Percentiles rank a stretch among this genome's conserved stretches.
phyloP scores from a whole-genome alignment of 2,888 invertebrate genomes.

The Horisme vitalbata region DNA sequence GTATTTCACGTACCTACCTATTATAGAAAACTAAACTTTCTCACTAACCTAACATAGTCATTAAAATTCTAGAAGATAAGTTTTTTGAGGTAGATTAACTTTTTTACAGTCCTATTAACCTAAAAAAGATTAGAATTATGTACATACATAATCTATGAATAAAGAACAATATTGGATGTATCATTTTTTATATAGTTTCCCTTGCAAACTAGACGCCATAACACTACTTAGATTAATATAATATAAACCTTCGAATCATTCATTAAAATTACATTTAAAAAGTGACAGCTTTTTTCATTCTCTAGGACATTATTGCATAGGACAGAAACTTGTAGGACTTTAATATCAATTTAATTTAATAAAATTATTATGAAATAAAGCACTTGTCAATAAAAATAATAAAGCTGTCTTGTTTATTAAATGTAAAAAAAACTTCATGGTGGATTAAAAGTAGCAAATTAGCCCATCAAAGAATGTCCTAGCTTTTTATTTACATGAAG shows the following conservation, averaged over 20 bases:
- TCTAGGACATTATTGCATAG: slow-evolving; percentile 8
- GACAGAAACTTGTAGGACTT: too few species aligned
- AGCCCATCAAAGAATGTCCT: too few species aligned
- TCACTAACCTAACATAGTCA: slow-evolving; percentile 78
- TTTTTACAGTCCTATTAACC: slow-evolving; percentile 82
- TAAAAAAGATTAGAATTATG: slow-evolving; percentile 78
- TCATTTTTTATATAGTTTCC: slow-evolving; percentile 44
- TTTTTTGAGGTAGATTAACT: slow-evolving; percentile 82
- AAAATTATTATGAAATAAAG: too few species aligned
- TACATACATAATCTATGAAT: slow-evolving; percentile 66
- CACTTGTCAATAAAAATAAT: too few species aligned
- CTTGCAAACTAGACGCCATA: slow-evolving; percentile 58
- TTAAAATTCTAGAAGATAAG: slow-evolving; percentile 75
- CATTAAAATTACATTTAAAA: slow-evolving; percentile 33
- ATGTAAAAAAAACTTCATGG: too few species aligned
- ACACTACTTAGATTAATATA: slow-evolving; percentile 42
- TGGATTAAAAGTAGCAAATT: too few species aligned
- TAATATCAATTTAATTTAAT: too few species aligned
- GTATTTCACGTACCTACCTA: slow-evolving; percentile 63
- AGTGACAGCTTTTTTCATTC: slow-evolving; percentile 7
- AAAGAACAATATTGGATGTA: slow-evolving; percentile 71
- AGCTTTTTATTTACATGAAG: too few species aligned
- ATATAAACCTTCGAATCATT: slow-evolving; percentile 45
- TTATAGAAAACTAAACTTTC: slow-evolving; percentile 61
- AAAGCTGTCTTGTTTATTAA: too few species aligned